Conservation (phyloP, 2,113 vertebrate species). For the Porphyrio hochstetteri region DNA sequence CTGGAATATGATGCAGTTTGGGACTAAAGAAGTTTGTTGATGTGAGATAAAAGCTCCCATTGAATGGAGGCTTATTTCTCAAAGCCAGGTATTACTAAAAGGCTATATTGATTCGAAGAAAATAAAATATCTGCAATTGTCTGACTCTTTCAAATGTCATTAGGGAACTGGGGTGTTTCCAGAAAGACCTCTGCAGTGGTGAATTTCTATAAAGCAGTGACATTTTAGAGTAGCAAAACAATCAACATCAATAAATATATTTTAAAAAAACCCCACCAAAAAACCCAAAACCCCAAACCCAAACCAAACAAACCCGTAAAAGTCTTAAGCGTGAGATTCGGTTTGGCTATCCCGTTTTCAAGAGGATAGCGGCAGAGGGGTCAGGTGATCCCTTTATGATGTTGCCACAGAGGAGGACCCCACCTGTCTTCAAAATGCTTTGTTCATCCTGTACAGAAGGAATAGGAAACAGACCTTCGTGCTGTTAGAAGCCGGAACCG, state of each 20-base stretch:
- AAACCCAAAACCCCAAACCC: too few relatives aligned
- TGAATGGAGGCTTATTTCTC: background rate
- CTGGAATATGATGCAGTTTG: background rate
- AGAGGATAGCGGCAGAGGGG: background rate
- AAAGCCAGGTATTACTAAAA: background rate
- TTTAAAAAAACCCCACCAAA: too few relatives aligned
- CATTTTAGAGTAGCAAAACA: background rate
- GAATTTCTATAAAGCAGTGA: background rate
- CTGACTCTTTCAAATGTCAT: background rate
- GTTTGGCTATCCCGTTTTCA: background rate
- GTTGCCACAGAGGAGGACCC: background rate
- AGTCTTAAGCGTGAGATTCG: background rate
- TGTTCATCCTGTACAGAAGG: background rate
- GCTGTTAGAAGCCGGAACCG: background rate
- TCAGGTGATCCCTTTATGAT: background rate
- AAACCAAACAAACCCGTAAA: too few relatives aligned
- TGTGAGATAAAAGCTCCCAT: accelerated
- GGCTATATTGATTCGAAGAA: background rate
- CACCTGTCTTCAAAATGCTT: background rate
- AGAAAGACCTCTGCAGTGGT: background rate
- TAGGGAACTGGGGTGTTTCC: background rate
- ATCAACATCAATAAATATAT: background rate
- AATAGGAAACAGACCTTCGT: background rate
- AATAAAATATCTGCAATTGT: background rate
- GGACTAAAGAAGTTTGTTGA: background rate